phyloP scores from a whole-genome alignment of 2,797 vertebrate genomes.

The Limnodromus scolopaceus region DNA sequence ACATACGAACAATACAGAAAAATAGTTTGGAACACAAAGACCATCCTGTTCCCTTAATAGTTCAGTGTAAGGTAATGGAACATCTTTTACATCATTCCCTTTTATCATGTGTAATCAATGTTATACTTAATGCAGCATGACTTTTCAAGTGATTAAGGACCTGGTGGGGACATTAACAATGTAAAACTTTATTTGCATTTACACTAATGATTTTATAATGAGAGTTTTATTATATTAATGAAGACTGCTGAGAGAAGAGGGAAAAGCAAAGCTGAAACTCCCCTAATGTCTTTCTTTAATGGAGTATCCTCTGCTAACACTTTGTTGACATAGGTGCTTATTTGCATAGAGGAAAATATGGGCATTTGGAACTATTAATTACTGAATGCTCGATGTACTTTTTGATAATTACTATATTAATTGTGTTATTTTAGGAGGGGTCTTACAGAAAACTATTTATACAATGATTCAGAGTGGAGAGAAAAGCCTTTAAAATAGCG shows the following conservation, averaged over 20 bases:
- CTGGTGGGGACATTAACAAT: conserved; percentile 72
- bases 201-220: conserved; percentile 79
- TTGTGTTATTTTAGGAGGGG: conserved; percentile 11
- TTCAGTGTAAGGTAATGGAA: conserved; percentile 30
- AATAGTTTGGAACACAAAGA: conserved; percentile 4
- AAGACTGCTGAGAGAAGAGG: conserved; percentile 61
- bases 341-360: conserved; percentile 62
- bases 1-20: background rate
- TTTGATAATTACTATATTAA: conserved; percentile 56
- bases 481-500: background rate
- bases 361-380: conserved; percentile 51
- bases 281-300: conserved; percentile 28
- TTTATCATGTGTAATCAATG: conserved; percentile 67
- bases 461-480: background rate
- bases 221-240: conserved; percentile 79
- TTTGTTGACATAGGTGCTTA: conserved; percentile 67
- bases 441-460: background rate
- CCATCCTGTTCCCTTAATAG: background rate
- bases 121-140: conserved; percentile 71
- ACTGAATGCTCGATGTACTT: conserved; percentile 7
- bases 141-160: conserved; percentile 71
- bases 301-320: conserved; percentile 32
- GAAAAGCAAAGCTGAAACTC: conserved; percentile 50
- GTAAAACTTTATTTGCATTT: conserved; percentile 76
- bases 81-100: background rate